Evolutionary conservation across 2,888 invertebrate species (phyloP).

Genomic region (Lissonota sp.): DNA sequence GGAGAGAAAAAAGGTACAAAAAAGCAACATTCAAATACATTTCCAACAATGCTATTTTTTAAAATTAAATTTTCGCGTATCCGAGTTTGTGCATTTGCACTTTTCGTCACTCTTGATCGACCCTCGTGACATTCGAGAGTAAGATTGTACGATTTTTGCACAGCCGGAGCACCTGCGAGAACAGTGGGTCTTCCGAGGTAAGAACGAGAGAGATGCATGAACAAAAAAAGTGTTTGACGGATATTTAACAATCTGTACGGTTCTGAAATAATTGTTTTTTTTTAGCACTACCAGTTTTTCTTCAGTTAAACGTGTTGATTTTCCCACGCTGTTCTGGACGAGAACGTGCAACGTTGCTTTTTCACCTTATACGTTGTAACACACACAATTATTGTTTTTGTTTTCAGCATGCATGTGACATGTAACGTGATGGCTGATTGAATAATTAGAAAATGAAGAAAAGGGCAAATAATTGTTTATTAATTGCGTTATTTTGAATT

Average conservation of each 20-base stretch:
- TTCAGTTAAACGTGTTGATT: conserved; percentile 5
- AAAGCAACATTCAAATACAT: not conserved
- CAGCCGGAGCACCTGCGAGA: conserved; percentile 77
- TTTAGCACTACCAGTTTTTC: conserved; percentile 38
- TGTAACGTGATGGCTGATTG: conserved; percentile 15
- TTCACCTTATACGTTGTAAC: conserved; percentile 18
- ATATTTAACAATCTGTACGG: conserved; percentile 46
- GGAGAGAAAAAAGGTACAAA: conserved; percentile 89
- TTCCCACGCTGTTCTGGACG: conserved; percentile 16
- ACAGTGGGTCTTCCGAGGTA: conserved; percentile 75
- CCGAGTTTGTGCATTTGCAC: conserved; percentile 29
- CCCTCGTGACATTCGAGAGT: conserved; percentile 55
- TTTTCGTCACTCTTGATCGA: conserved; percentile 25
- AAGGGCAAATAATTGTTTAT: not conserved
- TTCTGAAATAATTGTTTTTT: conserved; percentile 37
- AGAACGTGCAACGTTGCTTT: conserved; percentile 2
- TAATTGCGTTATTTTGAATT: conserved; percentile 23
- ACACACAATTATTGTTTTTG: conserved; percentile 30
- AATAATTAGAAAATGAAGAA: not conserved
- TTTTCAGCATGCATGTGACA: conserved; percentile 55
- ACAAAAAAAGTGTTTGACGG: conserved; percentile 52
- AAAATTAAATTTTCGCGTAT: conserved; percentile 10
- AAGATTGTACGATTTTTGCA: conserved; percentile 76
- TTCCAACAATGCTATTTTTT: conserved; percentile 8
- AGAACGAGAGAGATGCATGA: conserved; percentile 74